phyloP scores from a whole-genome alignment of 2,113 vertebrate genomes.

The Ursus arctos region DNA sequence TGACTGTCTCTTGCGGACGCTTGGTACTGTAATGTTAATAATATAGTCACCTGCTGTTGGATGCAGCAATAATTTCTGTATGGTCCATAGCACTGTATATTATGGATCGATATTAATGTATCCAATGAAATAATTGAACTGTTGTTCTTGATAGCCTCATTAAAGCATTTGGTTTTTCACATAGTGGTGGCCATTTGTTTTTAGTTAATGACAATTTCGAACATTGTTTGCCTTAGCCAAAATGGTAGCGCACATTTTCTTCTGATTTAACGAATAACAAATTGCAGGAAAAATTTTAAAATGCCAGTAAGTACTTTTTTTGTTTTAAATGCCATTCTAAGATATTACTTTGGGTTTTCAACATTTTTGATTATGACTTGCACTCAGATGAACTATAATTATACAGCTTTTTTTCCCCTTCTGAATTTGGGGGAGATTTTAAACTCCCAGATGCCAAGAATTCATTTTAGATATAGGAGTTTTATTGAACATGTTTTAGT shows the following conservation, averaged over 20 bases:
- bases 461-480: slow-evolving; percentile 63
- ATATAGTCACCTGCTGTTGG: slow-evolving; percentile 89
- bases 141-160: slow-evolving; percentile 92
- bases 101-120: slow-evolving; percentile 92
- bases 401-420: neutral
- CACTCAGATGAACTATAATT: slow-evolving; percentile 65
- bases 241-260: slow-evolving; percentile 13
- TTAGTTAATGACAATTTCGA: slow-evolving; percentile 65
- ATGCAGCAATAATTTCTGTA: slow-evolving; percentile 90
- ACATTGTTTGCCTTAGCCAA: slow-evolving; percentile 45
- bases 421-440: slow-evolving; percentile 65
- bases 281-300: neutral
- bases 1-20: slow-evolving; percentile 90
- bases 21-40: slow-evolving; percentile 93
- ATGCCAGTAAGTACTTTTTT: neutral
- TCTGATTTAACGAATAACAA: slow-evolving; percentile 60
- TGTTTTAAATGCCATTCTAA: slow-evolving; percentile 50
- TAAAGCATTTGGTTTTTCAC: slow-evolving; percentile 92
- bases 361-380: slow-evolving; percentile 68
- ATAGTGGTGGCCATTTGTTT: slow-evolving; percentile 83
- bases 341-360: slow-evolving; percentile 58
- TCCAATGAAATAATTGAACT: slow-evolving; percentile 90
- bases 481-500: slow-evolving; percentile 72
- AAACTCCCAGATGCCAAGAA: slow-evolving; percentile 65
- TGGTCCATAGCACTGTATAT: slow-evolving; percentile 91